A percentile compares a stretch with the other conserved stretches of the same genome.
These are phyloP conservation scores for Euborellia annulipes DNA, from an alignment of 1,140 invertebrate genomes.

Conservation along the genomic window DNA sequence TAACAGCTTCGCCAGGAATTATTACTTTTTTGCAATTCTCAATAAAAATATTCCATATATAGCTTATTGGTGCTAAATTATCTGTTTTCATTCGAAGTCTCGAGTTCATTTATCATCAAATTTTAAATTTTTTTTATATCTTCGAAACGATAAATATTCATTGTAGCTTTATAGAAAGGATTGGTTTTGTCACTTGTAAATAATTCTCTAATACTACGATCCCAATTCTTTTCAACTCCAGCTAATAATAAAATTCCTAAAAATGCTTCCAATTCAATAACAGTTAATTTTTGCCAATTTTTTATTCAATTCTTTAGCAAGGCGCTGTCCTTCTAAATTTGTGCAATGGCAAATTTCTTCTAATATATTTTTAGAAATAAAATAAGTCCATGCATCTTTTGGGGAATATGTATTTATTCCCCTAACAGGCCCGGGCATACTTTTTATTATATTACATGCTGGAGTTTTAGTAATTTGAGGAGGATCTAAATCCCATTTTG, in stretches of 20 bases:
- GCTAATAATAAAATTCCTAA: slow-evolving; percentile 11
- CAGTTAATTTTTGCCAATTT: slow-evolving; percentile 8
- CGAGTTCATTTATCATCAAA: slow-evolving; percentile 20
- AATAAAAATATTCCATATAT: slow-evolving; percentile 6
- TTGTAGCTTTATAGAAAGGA: slow-evolving; percentile 17
- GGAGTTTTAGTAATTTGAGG: no score
- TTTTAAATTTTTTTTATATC: slow-evolving; percentile 16
- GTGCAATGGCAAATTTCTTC: neutral
- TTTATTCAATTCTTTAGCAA: neutral
- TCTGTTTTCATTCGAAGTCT: slow-evolving; percentile 12
- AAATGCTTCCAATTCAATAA: slow-evolving; percentile 13
- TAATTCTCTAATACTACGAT: slow-evolving; percentile 11
- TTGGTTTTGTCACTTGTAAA: slow-evolving; percentile 11
- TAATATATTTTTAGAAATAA: neutral
- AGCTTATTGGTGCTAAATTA: slow-evolving; percentile 4
- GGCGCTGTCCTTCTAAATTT: neutral
- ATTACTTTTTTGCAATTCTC: slow-evolving; percentile 12
- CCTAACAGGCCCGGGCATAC: neutral
- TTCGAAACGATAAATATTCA: slow-evolving; percentile 15
- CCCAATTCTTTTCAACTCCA: slow-evolving; percentile 13
- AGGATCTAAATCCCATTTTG: no score
- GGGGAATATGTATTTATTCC: neutral
- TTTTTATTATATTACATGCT: neutral
- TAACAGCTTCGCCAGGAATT: neutral
- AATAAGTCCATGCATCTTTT: neutral